Percentiles rank a stretch among this genome's conserved stretches.
These are phyloP conservation scores for Achlya flavicornis DNA, from an alignment of 2,888 invertebrate species.

Conservation along the genomic window DNA sequence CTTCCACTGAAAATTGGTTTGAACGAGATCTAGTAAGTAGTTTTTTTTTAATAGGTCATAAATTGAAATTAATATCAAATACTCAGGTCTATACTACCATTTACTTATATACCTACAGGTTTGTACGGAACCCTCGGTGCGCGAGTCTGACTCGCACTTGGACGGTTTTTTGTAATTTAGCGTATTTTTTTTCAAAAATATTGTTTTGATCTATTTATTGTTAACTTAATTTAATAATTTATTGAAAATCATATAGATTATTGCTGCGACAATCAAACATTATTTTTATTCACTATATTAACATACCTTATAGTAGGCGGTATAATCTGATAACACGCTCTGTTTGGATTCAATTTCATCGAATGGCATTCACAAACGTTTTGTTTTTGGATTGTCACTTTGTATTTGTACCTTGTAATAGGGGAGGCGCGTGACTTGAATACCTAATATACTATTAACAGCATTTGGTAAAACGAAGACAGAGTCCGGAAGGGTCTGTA, in stretches of 20 bases:
- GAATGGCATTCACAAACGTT: conserved; percentile 54
- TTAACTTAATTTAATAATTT: not conserved
- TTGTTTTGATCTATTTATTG: too few species aligned
- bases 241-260: not conserved
- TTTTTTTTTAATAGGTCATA: too few species aligned
- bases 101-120: too few species aligned
- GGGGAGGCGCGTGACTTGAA: conserved; percentile 62
- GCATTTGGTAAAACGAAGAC: conserved; percentile 35
- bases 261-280: not conserved
- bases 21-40: too few species aligned
- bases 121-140: too few species aligned
- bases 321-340: conserved; percentile 44
- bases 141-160: too few species aligned
- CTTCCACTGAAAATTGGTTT: too few species aligned
- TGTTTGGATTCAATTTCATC: conserved; percentile 59
- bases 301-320: conserved; percentile 20
- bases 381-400: conserved; percentile 70
- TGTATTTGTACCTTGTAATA: conserved; percentile 75
- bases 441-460: conserved; percentile 53
- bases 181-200: too few species aligned
- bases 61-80: too few species aligned
- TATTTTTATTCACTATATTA: conserved; percentile 12
- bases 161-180: too few species aligned
- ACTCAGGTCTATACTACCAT: too few species aligned
- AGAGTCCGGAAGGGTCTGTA: conserved; percentile 25